Evolutionary conservation across 1,140 invertebrate genomes (phyloP).

Genomic region (Eumeta japonica): DNA sequence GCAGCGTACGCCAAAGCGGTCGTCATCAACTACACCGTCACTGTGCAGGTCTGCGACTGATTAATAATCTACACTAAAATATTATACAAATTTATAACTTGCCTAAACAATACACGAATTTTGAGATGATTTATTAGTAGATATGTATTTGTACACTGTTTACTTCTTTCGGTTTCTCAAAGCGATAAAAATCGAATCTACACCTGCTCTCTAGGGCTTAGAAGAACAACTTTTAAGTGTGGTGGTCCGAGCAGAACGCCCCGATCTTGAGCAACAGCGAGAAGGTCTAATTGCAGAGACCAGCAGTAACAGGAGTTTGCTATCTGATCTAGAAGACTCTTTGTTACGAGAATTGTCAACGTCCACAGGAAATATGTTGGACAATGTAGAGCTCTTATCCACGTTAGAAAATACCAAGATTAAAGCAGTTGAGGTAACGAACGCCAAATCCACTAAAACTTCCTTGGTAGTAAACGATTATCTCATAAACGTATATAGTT

Average conservation of each 20-base stretch:
- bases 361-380: constrained; percentile 86
- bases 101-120: no score
- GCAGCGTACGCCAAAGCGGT: constrained; percentile 80
- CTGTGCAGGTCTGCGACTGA: constrained; percentile 71
- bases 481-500: no score
- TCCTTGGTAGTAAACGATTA: no score
- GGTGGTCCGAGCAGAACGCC: constrained; percentile 77
- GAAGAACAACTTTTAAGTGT: constrained; percentile 87
- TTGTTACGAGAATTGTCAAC: constrained; percentile 78
- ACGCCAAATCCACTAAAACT: no score
- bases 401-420: constrained; percentile 87
- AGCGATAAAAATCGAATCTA: no score
- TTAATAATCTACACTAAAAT: no score
- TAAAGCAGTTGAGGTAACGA: constrained; percentile 73
- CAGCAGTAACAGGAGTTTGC: constrained; percentile 77
- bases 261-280: constrained; percentile 83
- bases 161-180: no score
- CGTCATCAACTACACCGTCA: constrained; percentile 91
- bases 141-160: no score
- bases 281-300: constrained; percentile 83
- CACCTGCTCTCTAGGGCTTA: constrained; percentile 71
- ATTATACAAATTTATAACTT: no score
- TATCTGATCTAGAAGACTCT: constrained; percentile 80
- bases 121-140: no score
- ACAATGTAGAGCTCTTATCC: constrained; percentile 80